phyloP scores from a whole-genome alignment of 2,888 invertebrate genomes.

The Cybosia mesomella region DNA sequence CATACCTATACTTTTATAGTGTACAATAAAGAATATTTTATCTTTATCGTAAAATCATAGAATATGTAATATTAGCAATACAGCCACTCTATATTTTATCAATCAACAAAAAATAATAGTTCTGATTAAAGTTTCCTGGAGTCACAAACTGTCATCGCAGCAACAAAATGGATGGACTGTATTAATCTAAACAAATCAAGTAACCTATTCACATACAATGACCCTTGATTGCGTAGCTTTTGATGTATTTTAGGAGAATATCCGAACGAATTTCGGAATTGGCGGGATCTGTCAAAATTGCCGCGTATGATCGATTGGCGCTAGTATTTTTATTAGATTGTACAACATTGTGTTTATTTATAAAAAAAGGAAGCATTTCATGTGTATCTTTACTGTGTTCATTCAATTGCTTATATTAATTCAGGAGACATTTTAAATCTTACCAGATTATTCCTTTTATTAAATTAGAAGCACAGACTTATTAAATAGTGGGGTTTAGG shows the following conservation, averaged over 20 bases:
- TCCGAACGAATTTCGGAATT: constrained; percentile 67
- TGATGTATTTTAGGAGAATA: constrained; percentile 62
- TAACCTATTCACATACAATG: constrained; percentile 69
- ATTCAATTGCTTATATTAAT: constrained; percentile 12
- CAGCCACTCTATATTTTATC: background rate
- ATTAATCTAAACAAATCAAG: constrained; percentile 79
- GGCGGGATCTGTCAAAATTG: constrained; percentile 40
- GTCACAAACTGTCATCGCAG: constrained; percentile 57
- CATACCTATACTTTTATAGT: too few relatives aligned
- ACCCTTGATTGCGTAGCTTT: constrained; percentile 71
- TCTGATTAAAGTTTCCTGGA: constrained; percentile 56
- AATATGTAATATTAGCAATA: background rate
- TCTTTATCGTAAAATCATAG: too few relatives aligned
- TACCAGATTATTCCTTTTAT: too few relatives aligned
- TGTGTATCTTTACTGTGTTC: constrained; percentile 11
- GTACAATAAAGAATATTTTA: too few relatives aligned
- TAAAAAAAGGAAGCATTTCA: constrained; percentile 39
- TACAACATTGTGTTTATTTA: constrained; percentile 38
- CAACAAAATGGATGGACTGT: constrained; percentile 71
- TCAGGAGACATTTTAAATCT: too few relatives aligned
- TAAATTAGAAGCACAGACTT: too few relatives aligned
- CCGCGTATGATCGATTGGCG: constrained; percentile 68
- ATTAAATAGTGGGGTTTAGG: too few relatives aligned
- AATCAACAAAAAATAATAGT: constrained; percentile 4
- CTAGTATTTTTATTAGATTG: constrained; percentile 42